Percentiles rank a stretch among this genome's conserved stretches.
Conservation (phyloP, 2,888 invertebrate genomes). For the Drosophila diplacantha region DNA sequence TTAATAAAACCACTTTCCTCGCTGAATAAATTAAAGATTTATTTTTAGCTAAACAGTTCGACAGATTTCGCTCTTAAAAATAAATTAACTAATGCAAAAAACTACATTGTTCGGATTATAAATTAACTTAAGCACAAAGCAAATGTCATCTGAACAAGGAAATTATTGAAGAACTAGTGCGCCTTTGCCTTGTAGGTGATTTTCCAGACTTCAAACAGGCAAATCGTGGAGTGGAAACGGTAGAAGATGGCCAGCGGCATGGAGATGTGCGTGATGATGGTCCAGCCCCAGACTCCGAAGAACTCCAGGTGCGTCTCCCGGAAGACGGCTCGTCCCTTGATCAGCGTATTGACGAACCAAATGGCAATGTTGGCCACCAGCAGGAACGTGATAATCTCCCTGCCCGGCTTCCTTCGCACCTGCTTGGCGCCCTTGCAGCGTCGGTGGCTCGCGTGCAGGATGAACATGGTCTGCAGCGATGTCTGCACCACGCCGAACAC, state of each 20-base stretch:
- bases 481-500: slow-evolving; percentile 87
- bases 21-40: slow-evolving; percentile 30
- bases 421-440: slow-evolving; percentile 85
- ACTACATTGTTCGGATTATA: slow-evolving; percentile 1
- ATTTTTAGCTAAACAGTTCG: slow-evolving; percentile 9
- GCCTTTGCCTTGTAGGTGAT: slow-evolving; percentile 87
- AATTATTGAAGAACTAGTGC: slow-evolving; percentile 43
- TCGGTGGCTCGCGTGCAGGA: slow-evolving; percentile 86
- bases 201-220: slow-evolving; percentile 95
- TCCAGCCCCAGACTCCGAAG: slow-evolving; percentile 94
- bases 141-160: slow-evolving; percentile 1
- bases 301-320: slow-evolving; percentile 89
- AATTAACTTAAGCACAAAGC: slow-evolving; percentile 14
- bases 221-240: slow-evolving; percentile 93
- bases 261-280: slow-evolving; percentile 91
- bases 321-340: slow-evolving; percentile 89
- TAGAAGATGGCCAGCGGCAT: slow-evolving; percentile 94
- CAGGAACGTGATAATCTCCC: slow-evolving; percentile 91
- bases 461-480: slow-evolving; percentile 87
- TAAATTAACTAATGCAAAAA: slow-evolving; percentile 18
- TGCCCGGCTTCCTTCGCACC: slow-evolving; percentile 86
- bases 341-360: slow-evolving; percentile 91
- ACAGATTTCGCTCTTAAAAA: slow-evolving; percentile 6
- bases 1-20: not conserved
- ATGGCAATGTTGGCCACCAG: slow-evolving; percentile 89